These are phyloP conservation scores for Tapera naevia DNA, from an alignment of 2,797 vertebrate species.

Conservation along the genomic window DNA sequence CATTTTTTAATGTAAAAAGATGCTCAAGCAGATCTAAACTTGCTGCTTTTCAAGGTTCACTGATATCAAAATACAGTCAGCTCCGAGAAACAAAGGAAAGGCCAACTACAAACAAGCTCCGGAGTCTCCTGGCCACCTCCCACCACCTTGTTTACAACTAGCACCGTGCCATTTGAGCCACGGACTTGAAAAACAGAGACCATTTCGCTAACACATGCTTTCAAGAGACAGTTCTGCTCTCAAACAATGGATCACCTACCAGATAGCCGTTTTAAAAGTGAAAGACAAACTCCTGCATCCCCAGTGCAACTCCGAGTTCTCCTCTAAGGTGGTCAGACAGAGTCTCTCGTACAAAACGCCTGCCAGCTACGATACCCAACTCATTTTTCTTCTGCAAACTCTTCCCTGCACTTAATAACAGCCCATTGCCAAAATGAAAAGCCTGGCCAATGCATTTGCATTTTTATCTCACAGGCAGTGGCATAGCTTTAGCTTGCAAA, in stretches of 20 bases:
- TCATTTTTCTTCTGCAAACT: background rate
- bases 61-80: background rate
- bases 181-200: background rate
- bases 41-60: background rate
- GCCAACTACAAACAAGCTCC: background rate
- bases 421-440: background rate
- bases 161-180: background rate
- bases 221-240: background rate
- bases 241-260: background rate
- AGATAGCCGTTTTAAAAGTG: background rate
- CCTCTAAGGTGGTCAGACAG: background rate
- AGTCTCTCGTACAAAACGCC: rapidly evolving
- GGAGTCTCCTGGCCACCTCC: background rate
- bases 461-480: background rate
- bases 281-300: background rate
- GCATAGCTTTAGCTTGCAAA: background rate
- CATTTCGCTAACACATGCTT: rapidly evolving
- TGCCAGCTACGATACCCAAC: rapidly evolving
- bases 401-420: background rate
- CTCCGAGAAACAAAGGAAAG: constrained; percentile 35
- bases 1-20: background rate
- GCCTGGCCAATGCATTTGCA: rapidly evolving
- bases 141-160: background rate
- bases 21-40: background rate
- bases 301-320: background rate